Base-by-base conservation (phyloP, 2,113 vertebrate genomes). In the Cepphus grylle region DNA sequence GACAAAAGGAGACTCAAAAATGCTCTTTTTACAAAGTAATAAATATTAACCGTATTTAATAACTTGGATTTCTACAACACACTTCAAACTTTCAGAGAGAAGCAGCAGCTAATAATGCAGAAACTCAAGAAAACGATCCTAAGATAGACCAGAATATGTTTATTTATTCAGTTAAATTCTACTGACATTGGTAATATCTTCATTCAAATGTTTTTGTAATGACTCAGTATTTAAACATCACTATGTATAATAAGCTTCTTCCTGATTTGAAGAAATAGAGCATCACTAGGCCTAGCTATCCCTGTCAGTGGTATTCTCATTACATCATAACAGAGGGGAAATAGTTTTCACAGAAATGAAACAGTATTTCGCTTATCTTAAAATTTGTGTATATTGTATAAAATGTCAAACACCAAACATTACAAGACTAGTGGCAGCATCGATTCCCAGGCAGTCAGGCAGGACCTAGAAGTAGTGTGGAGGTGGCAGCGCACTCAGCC, bases 171-270 rank as follows among this genome's bases (percentile, higher is more conserved):
- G 22, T 55, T 81, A 83, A 92, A 93, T 77, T 73, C 63, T 91
- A 88, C 55, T 2, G 1, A 80, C 78, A 74, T n/a, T 34, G 84
- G 81, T 80, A 88, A 93, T 34, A 55, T 93, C 78, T 91, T 93
- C 66, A 93, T 76, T 73, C 71, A 76, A 76, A 70, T 87, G 62
- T 34, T 94, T 95, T 70, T 63, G 42, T 77, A 87, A 70, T 93
- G 95, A 95, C 66, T 94, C 93, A 91, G 40, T 91, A 94, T 94
- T 93, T 91, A 94, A 95, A 94, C 81, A 96, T 15, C 89, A 73
- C 78, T 83, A 61, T 32, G 59, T 62, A 73, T 93, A 97, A 96
- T 85, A 73, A 95, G 76, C 90, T 87, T 88, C 96, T 96, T 96
- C 94, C 89, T 70, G 84, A 95, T 91, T 21, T 83, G 62, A 94